Percentiles rank a stretch among this genome's conserved stretches.
phyloP scores from a whole-genome alignment of 2,797 vertebrate genomes.

The Thamnophis elegans region DNA sequence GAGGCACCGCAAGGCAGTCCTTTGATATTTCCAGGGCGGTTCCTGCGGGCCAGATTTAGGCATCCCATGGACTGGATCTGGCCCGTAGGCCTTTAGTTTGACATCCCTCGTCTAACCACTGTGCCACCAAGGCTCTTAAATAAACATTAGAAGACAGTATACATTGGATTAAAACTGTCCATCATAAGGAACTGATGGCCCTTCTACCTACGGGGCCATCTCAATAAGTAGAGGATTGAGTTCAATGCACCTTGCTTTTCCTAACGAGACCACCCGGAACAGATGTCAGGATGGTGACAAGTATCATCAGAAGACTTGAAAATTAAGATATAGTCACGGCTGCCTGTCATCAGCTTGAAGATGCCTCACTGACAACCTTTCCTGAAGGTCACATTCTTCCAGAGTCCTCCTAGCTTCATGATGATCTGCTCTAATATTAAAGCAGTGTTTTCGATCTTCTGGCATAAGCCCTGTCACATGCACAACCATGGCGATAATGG shows the following conservation, averaged over 20 bases:
- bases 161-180: neutral
- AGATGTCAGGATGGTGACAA: neutral
- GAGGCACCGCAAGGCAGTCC: too few relatives aligned
- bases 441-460: neutral
- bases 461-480: neutral
- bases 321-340: neutral
- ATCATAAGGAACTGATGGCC: neutral
- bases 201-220: neutral
- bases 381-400: neutral
- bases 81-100: too few relatives aligned
- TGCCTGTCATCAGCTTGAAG: neutral
- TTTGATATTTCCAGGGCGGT: too few relatives aligned
- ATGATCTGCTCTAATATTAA: neutral
- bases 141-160: neutral
- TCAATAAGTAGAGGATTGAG: neutral
- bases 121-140: too few relatives aligned
- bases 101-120: too few relatives aligned
- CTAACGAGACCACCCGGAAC: neutral
- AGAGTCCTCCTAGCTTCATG: neutral
- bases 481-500: neutral
- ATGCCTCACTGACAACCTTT: neutral
- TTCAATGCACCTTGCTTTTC: neutral
- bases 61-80: too few relatives aligned
- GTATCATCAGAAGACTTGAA: neutral
- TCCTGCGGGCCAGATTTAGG: too few relatives aligned